Conservation (phyloP, 2,888 invertebrate genomes). For the Troglohyphantes excavatus region DNA sequence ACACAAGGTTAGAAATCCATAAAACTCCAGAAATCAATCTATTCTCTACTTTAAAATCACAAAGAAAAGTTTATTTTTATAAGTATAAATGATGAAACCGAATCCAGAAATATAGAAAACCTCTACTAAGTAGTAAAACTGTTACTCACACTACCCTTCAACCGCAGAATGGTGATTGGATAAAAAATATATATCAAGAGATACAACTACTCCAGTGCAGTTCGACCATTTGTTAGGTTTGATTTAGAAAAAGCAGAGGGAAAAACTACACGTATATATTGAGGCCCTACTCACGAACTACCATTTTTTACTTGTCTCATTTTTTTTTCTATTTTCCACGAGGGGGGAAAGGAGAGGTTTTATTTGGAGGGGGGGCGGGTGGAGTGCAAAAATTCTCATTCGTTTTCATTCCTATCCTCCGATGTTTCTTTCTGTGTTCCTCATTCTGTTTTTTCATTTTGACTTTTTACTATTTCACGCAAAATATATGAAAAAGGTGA, state of each 20-base stretch:
- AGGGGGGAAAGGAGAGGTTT: too few relatives aligned
- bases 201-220: conserved; percentile 18
- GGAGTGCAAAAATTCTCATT: conserved; percentile 53
- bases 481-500: conserved; percentile 36
- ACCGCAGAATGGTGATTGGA: conserved; percentile 57
- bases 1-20: too few relatives aligned
- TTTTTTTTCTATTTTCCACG: conserved; percentile 5
- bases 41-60: too few relatives aligned
- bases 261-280: conserved; percentile 32
- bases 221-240: conserved; percentile 49
- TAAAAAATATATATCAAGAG: neutral
- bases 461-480: conserved; percentile 6
- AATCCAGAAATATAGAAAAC: neutral
- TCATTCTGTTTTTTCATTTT: neutral
- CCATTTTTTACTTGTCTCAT: conserved; percentile 22
- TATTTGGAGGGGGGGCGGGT: too few relatives aligned
- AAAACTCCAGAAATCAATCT: too few relatives aligned
- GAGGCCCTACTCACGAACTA: conserved; percentile 18
- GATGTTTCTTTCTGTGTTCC: conserved; percentile 16
- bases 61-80: neutral
- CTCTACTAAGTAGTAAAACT: neutral
- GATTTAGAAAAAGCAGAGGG: neutral
- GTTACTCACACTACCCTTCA: conserved; percentile 10
- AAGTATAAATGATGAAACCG: neutral
- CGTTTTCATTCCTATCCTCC: conserved; percentile 43